Conservation (phyloP, 2,113 vertebrate genomes). For the Thunnus thynnus region DNA sequence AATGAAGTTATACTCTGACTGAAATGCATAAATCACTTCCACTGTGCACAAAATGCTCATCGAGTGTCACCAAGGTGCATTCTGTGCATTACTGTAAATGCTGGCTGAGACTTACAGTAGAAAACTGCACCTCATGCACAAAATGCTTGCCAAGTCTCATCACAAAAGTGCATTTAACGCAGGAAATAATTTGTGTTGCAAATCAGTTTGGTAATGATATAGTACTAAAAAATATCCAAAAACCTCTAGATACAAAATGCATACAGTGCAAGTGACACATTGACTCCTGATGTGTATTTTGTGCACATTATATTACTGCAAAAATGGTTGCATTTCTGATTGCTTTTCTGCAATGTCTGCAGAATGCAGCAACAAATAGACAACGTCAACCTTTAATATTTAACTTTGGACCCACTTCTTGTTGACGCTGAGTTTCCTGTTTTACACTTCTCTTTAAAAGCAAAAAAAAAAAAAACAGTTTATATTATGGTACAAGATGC, state of each 20-base stretch:
- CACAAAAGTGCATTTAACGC: not conserved
- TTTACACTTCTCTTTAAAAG: not conserved
- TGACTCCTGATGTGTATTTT: not conserved
- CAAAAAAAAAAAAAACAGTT: not conserved
- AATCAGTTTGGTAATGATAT: conserved; percentile 2
- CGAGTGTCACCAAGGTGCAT: conserved; percentile 1
- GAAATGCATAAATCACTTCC: conserved; percentile 21
- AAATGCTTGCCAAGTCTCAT: conserved; percentile 15
- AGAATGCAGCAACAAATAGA: not conserved
- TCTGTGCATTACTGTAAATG: not conserved
- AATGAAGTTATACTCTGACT: conserved; percentile 12
- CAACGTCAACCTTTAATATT: not conserved
- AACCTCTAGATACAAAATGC: not conserved
- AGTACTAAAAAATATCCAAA: not conserved
- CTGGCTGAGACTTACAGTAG: not conserved
- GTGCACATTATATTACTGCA: not conserved
- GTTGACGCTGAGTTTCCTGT: too few species aligned
- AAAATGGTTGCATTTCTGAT: not conserved
- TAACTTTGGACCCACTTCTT: not conserved
- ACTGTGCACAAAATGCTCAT: not conserved
- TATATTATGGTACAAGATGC: not conserved
- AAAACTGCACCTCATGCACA: conserved; percentile 13
- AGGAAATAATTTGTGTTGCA: conserved; percentile 1
- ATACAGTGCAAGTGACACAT: rapidly evolving
- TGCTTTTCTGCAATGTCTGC: not conserved